A percentile compares a stretch with the other conserved stretches of the same genome.
These are phyloP conservation scores for Pagrus major DNA, from an alignment of 2,113 vertebrate genomes.

Conservation along the genomic window DNA sequence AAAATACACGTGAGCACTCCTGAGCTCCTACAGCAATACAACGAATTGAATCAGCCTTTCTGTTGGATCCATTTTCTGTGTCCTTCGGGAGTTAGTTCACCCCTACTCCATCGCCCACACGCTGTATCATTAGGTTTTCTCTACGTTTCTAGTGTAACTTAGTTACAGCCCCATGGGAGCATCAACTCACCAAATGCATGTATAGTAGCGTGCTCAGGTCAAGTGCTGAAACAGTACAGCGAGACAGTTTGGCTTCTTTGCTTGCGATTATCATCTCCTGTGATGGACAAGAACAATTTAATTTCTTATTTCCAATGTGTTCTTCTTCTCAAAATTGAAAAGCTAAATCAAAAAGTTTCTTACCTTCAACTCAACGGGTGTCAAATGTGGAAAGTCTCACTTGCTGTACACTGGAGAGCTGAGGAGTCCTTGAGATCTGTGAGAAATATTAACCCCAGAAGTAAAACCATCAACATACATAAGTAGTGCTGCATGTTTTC, in stretches of 20 bases:
- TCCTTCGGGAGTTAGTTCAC: constrained; percentile 23
- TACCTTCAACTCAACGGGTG: background rate
- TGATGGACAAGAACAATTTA: constrained; percentile 3
- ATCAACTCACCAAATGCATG: constrained; percentile 28
- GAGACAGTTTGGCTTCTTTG: background rate
- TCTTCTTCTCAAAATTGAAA: background rate
- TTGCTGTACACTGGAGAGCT: background rate
- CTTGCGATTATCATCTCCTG: constrained; percentile 21
- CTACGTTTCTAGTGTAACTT: constrained; percentile 19
- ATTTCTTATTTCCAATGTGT: background rate
- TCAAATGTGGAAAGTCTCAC: background rate
- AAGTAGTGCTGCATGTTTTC: constrained; percentile 12
- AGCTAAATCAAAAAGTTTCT: background rate
- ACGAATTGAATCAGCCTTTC: constrained; percentile 2
- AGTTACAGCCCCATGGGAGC: constrained; percentile 9
- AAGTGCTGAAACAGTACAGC: constrained; percentile 26
- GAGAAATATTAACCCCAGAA: background rate
- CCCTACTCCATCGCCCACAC: background rate
- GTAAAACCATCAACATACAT: background rate
- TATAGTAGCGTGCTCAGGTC: background rate
- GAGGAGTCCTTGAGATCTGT: constrained; percentile 6
- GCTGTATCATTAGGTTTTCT: constrained; percentile 20
- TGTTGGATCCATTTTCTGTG: background rate
- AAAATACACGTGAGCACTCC: constrained; percentile 40
- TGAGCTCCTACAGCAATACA: background rate